Base-by-base conservation (phyloP, 1,140 invertebrate species). In the Drosophila athabasca region DNA sequence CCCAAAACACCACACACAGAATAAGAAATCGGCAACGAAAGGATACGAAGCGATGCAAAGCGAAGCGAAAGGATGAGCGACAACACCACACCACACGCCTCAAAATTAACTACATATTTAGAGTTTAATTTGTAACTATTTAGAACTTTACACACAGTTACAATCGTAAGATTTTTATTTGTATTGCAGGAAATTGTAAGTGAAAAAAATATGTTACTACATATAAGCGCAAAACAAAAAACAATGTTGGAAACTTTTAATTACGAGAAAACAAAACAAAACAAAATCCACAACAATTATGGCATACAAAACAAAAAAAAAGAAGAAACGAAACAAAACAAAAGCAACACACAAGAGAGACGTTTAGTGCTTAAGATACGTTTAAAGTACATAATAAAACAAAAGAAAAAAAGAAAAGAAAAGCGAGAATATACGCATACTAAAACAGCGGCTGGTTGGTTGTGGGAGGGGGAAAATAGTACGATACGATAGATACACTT, bases 91-190 rank as follows among this genome's bases (percentile, higher is more conserved):
- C 72, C 76, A 88, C 79, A 78, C 78, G 71, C 82, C 82, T 87
- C 78, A 87, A 87, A 88, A 88, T 88, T 82, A 76, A 87, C 67
- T 82, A 79, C 83, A 72, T 82, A 81, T 78, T 75, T 87, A 87
- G 82, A 79, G 62, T 87, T 78, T 88, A 87, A 79, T 88, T 87
- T 87, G 82, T 87, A 87, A 87, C 82, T 87, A 87, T 82, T 75
- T 87, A 87, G 83, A 87, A 79, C 62, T 87, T 75, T 76, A 88
- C 69, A 88, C 83, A 88, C 83, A 87, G 83, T 87, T 87, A 85
- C 82, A 87, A 82, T 64, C 82, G 35, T 88, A 87, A 88, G 82
- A 87, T 85, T 87, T 87, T 85, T 82, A 87, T 87, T 87, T 85
- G 82, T 87, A 85, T 82, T 71, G 82, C 82, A 82, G 83, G 78